These are phyloP conservation scores for Amblyraja radiata DNA, from an alignment of 2,797 vertebrate species.

Conservation along the genomic window DNA sequence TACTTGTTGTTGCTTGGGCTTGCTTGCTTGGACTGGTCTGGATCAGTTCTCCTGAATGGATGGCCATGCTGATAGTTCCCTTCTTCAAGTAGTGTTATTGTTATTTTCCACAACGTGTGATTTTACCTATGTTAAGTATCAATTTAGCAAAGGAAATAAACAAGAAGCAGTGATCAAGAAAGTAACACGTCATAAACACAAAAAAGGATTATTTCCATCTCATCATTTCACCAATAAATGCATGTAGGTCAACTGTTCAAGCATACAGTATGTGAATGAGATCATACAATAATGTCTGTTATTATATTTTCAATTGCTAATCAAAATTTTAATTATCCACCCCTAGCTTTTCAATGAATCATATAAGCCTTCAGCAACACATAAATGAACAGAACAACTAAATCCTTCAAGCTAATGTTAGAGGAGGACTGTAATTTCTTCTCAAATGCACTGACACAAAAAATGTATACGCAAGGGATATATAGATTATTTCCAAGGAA, in stretches of 20 bases:
- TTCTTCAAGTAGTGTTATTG: neutral
- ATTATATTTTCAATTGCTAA: neutral
- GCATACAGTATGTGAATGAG: neutral
- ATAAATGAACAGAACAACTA: too few relatives aligned
- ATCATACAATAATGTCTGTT: neutral
- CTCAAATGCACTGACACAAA: too few relatives aligned
- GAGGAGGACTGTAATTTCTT: too few relatives aligned
- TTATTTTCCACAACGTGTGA: neutral
- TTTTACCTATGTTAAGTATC: neutral
- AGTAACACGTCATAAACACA: neutral
- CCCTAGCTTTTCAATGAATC: neutral
- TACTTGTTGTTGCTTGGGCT: neutral
- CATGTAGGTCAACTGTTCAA: neutral
- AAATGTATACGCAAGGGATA: too few relatives aligned
- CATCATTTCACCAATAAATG: neutral
- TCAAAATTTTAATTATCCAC: neutral
- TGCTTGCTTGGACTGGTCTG: neutral
- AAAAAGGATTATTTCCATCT: neutral
- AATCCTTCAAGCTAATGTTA: too few relatives aligned
- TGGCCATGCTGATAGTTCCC: neutral
- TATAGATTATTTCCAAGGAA: too few relatives aligned
- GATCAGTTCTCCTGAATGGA: neutral
- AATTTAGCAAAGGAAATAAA: neutral
- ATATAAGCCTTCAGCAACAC: neutral
- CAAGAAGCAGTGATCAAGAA: neutral